Base-by-base conservation (phyloP, 2,113 vertebrate species). In the Ondatra zibethicus region DNA sequence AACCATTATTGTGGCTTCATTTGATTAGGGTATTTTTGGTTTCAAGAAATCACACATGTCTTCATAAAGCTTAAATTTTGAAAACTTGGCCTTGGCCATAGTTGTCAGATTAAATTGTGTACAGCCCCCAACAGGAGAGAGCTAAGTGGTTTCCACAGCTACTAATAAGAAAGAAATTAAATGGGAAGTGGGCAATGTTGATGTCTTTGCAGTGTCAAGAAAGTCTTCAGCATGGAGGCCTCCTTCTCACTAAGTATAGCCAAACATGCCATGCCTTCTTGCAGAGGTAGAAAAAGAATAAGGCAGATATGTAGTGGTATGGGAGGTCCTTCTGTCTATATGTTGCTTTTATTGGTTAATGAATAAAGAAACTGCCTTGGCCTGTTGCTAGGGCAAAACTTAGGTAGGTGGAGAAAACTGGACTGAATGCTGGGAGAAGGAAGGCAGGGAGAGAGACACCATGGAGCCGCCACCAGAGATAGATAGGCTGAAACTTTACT, bases 11-110 rank as follows among this genome's bases (percentile, higher is more conserved):
- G 23, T 92, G 85, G 94, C 42, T 68, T 96, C 70, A 86, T 88
- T 88, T 87, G 50, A 91, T 52, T 72, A 88, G 68, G 52, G 55
- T 93, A 82, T 70, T 96, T 96, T 96, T 33, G 52, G 47, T 61
- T 92, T 8, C 36, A 95, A 93, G 47, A 82, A 95, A 92, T 93
- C 7, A 58, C 73, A 31, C 36, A 70, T 17, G 42, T 63, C 14
- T 88, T 7, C 45, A 75, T 68, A 82, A 29, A 89, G 16, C 45
- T 91, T 80, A 96, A 76, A 29, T 65, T 93, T 63, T 63, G 31
- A 91, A 82, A 93, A 58, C 73, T 65, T 90, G 6, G 82, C 96
- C 50, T 89, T 8, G 36, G 50, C 47, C 50, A 31, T 13, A 85
- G 27, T 50, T 84, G 13, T 47, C 16, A 68, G n/a, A 81, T 42